Evolutionary conservation across 2,797 vertebrate genomes (phyloP).

Genomic region (Hoplostethus mediterraneus): DNA sequence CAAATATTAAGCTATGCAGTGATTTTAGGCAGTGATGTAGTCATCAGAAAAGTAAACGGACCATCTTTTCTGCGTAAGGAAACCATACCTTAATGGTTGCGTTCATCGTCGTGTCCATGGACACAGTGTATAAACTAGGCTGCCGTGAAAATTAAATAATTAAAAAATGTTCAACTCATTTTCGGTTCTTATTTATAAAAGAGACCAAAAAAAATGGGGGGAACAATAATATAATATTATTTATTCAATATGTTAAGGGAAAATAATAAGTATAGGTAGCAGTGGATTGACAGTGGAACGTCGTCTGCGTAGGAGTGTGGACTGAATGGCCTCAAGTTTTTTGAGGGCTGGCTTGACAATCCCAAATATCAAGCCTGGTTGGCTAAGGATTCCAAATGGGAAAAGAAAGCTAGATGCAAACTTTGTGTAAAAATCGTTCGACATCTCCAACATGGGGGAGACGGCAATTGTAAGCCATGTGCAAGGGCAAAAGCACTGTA

Average conservation of each 20-base stretch:
- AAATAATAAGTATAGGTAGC: background rate
- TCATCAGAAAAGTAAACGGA: too few species aligned
- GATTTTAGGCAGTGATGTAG: too few species aligned
- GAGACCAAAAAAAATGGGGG: background rate
- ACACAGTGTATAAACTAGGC: background rate
- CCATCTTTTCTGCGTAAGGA: too few species aligned
- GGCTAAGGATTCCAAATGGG: background rate
- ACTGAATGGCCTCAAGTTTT: background rate
- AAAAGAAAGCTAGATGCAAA: slow-evolving; percentile 10
- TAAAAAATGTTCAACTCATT: background rate
- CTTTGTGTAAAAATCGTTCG: slow-evolving; percentile 8
- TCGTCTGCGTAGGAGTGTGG: background rate
- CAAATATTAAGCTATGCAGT: too few species aligned
- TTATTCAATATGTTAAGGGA: background rate
- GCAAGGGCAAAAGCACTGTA: background rate
- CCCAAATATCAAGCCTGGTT: slow-evolving; percentile 2
- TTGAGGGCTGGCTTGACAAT: background rate
- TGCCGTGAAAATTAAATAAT: background rate
- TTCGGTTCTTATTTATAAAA: slow-evolving; percentile 1
- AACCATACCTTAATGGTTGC: background rate
- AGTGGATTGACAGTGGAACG: background rate
- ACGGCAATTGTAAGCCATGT: slow-evolving; percentile 4
- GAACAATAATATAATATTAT: background rate
- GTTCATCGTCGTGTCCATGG: background rate
- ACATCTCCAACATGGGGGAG: slow-evolving; percentile 1